Conservation (phyloP, 2,888 invertebrate species). For the Polyommatus icarus region DNA sequence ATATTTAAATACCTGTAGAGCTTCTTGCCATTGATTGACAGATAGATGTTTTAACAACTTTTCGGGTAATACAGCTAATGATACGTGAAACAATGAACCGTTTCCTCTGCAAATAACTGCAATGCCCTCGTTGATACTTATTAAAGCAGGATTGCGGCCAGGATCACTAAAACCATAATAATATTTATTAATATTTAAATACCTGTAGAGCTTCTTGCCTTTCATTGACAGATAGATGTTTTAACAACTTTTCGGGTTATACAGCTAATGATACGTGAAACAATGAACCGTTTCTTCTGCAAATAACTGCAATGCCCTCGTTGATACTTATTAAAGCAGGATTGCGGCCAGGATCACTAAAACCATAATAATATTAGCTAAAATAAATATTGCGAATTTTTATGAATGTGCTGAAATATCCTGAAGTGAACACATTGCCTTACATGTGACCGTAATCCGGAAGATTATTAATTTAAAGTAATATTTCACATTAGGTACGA, state of each 20-base stretch:
- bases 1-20: slow-evolving; percentile 82
- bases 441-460: too few species aligned
- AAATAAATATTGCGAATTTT: too few species aligned
- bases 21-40: slow-evolving; percentile 90
- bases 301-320: slow-evolving; percentile 90
- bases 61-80: slow-evolving; percentile 86
- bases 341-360: slow-evolving; percentile 92
- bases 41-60: slow-evolving; percentile 82
- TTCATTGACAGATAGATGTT: slow-evolving; percentile 84
- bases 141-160: slow-evolving; percentile 91
- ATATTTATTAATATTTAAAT: neutral
- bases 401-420: too few species aligned
- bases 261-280: slow-evolving; percentile 87
- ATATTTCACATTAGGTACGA: too few species aligned
- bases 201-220: slow-evolving; percentile 93
- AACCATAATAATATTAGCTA: slow-evolving; percentile 32
- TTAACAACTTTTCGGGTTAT: slow-evolving; percentile 82
- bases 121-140: slow-evolving; percentile 91
- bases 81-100: slow-evolving; percentile 89
- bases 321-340: slow-evolving; percentile 90
- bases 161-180: slow-evolving; percentile 86
- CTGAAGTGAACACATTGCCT: too few species aligned
- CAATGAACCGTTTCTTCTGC: slow-evolving; percentile 94
- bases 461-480: too few species aligned
- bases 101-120: slow-evolving; percentile 92